These are phyloP conservation scores for Drosophila putrida DNA, from an alignment of 2,888 invertebrate species.

Conservation along the genomic window DNA sequence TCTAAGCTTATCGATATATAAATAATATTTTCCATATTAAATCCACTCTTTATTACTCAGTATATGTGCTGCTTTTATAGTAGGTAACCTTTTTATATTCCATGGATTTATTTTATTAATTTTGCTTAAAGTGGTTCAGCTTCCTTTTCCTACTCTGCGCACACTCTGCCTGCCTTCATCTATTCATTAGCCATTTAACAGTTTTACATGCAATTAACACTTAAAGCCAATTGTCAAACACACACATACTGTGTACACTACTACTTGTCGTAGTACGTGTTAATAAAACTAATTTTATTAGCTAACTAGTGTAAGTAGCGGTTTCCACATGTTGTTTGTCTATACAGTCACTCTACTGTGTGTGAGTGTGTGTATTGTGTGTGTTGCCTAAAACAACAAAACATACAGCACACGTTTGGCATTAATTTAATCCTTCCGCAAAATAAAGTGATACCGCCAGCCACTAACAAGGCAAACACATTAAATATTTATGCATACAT, in stretches of 20 bases:
- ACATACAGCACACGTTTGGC: constrained; percentile 72
- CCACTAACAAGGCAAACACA: constrained; percentile 83
- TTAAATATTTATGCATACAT: constrained; percentile 71
- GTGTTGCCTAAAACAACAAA: constrained; percentile 58
- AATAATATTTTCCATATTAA: no score
- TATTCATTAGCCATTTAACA: constrained; percentile 47
- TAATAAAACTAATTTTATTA: constrained; percentile 84
- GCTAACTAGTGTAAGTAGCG: constrained; percentile 79
- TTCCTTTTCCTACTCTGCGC: constrained; percentile 41
- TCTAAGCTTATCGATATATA: no score
- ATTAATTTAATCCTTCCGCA: constrained; percentile 83
- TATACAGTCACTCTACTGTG: constrained; percentile 34
- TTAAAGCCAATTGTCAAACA: constrained; percentile 51
- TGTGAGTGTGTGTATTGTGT: constrained; percentile 17
- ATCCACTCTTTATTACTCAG: no score
- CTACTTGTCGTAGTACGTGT: constrained; percentile 74
- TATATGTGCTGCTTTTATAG: no score
- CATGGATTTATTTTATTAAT: not conserved
- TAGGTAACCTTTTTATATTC: no score
- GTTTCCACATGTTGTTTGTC: constrained; percentile 75
- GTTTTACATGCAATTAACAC: constrained; percentile 77
- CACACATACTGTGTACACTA: constrained; percentile 28
- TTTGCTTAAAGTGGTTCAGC: constrained; percentile 59
- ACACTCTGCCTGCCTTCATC: constrained; percentile 12
- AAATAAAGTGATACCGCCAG: constrained; percentile 83